Evolutionary conservation across 2,888 invertebrate species (phyloP).

Genomic region (Pelosia muscerda): DNA sequence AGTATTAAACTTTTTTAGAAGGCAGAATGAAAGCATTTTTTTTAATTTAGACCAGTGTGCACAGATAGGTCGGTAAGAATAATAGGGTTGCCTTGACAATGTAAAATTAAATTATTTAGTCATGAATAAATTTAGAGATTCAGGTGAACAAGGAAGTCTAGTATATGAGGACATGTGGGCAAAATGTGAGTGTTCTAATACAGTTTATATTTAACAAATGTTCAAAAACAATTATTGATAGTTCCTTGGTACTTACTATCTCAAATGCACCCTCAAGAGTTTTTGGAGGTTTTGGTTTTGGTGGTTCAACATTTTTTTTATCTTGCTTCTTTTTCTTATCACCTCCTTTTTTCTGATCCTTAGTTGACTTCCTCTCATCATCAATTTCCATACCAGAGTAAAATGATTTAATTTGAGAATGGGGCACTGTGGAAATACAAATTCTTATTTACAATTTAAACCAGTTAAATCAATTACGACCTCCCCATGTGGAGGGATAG

Average conservation of each 20-base stretch:
- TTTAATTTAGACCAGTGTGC: background rate
- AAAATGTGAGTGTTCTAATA: too few species aligned
- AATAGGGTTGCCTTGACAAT: too few species aligned
- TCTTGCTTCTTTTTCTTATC: slow-evolving; percentile 79
- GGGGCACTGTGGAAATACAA: slow-evolving; percentile 84
- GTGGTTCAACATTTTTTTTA: slow-evolving; percentile 82
- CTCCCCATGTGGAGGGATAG: too few species aligned
- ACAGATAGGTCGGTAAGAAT: too few species aligned
- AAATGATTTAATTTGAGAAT: slow-evolving; percentile 89
- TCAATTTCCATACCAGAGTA: slow-evolving; percentile 88
- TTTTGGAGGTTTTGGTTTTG: slow-evolving; percentile 89
- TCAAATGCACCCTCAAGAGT: slow-evolving; percentile 89
- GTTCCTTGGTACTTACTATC: slow-evolving; percentile 77
- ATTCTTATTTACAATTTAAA: background rate
- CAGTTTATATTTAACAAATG: background rate
- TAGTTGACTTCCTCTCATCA: slow-evolving; percentile 87
- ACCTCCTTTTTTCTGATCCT: slow-evolving; percentile 83
- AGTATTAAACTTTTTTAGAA: background rate
- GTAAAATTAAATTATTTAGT: too few species aligned
- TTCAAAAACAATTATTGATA: background rate
- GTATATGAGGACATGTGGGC: too few species aligned
- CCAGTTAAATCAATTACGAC: too few species aligned
- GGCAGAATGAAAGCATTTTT: background rate
- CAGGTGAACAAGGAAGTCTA: too few species aligned
- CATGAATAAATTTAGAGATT: too few species aligned